phyloP scores from a whole-genome alignment of 2,113 vertebrate genomes.

The Lathamus discolor region DNA sequence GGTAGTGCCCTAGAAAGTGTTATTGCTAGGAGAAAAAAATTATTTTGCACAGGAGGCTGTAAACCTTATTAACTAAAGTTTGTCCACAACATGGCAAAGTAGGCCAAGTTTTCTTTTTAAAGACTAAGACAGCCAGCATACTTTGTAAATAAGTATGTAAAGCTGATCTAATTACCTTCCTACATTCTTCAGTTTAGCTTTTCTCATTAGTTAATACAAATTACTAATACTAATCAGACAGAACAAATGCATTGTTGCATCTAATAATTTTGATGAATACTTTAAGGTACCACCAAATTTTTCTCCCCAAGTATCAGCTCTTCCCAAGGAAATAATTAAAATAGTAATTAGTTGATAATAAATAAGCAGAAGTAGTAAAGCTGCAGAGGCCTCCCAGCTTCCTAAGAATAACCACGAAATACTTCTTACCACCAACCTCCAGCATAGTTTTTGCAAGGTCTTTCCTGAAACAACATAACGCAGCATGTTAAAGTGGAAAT shows the following conservation, averaged over 20 bases:
- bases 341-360: neutral
- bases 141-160: neutral
- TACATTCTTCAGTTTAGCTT: neutral
- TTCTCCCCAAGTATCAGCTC: neutral
- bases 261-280: neutral
- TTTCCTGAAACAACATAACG: conserved; percentile 73
- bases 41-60: neutral
- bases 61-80: neutral
- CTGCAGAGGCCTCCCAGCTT: neutral
- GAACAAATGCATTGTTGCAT: neutral
- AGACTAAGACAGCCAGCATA: neutral
- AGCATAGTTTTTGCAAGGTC: conserved; percentile 76
- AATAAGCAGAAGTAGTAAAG: neutral
- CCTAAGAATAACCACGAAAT: neutral
- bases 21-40: neutral
- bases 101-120: neutral
- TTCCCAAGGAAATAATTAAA: neutral
- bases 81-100: accelerated
- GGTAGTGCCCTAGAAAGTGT: accelerated
- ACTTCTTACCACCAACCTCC: conserved; percentile 82
- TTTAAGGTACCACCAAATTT: neutral
- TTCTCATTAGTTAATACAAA: neutral
- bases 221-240: neutral
- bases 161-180: neutral
- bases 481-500: neutral